A percentile compares a stretch with the other conserved stretches of the same genome.
Evolutionary conservation across 2,888 invertebrate genomes (phyloP).

Genomic region (Cerastis rubricosa): DNA sequence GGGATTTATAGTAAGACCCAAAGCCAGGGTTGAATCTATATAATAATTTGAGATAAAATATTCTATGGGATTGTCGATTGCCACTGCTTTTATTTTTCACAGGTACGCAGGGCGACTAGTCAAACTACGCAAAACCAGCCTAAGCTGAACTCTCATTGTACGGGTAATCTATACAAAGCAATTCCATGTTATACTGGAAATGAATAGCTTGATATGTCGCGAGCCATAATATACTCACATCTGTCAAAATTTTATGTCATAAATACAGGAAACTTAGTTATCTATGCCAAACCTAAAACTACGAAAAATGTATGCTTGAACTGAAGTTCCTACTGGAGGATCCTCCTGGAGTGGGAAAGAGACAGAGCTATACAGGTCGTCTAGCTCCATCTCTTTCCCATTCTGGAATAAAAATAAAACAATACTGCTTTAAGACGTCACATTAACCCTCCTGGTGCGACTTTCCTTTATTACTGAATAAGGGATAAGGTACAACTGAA

Average conservation of each 20-base stretch:
- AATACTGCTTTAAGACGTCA: no score
- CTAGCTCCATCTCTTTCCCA: no score
- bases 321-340: no score
- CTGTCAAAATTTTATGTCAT: background rate
- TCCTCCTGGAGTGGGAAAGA: no score
- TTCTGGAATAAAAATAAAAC: no score
- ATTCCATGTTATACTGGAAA: no score
- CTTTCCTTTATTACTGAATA: background rate
- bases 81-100: background rate
- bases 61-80: background rate
- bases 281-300: background rate
- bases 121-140: no score
- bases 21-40: background rate
- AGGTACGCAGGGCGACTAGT: no score
- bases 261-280: background rate
- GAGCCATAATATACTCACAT: background rate
- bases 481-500: background rate
- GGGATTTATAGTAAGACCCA: background rate
- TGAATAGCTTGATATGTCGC: no score
- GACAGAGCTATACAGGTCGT: no score
- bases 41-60: background rate
- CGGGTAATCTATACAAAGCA: no score
- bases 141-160: no score
- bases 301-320: background rate
- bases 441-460: background rate